These are phyloP conservation scores for Eolophus roseicapilla DNA, from an alignment of 2,113 vertebrate genomes.

Conservation along the genomic window DNA sequence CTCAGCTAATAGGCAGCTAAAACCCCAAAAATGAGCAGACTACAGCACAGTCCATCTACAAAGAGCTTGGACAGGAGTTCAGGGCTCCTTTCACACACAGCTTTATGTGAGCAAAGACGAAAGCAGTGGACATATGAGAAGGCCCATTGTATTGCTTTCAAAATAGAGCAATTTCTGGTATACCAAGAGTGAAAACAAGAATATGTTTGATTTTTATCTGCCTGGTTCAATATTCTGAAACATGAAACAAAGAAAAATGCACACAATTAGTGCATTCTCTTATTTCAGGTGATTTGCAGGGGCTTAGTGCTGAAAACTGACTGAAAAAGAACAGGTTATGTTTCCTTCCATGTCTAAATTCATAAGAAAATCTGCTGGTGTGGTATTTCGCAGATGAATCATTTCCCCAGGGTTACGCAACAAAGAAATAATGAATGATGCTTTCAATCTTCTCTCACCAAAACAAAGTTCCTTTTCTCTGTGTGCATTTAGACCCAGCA, in stretches of 20 bases:
- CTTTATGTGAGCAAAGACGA: neutral
- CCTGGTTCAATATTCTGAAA: neutral
- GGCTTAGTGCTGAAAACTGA: neutral
- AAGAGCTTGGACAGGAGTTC: neutral
- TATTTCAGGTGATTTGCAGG: neutral
- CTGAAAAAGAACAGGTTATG: neutral
- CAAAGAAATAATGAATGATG: neutral
- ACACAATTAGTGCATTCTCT: neutral
- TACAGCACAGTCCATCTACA: neutral
- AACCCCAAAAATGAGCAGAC: neutral
- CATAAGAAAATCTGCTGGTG: neutral
- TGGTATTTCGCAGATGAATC: neutral
- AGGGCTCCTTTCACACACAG: neutral
- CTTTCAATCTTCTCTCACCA: neutral
- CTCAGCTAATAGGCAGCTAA: neutral
- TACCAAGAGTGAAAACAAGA: neutral
- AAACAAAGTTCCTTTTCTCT: conserved; percentile 1
- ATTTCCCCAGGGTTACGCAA: neutral
- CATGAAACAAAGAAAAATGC: neutral
- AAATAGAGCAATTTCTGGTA: neutral
- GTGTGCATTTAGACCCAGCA: neutral
- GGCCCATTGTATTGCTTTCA: neutral
- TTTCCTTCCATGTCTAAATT: neutral
- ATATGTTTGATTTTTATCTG: neutral
- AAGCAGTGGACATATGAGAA: neutral